A percentile compares a stretch with the other conserved stretches of the same genome.
These are phyloP conservation scores for Alitta virens DNA, from an alignment of 2,888 invertebrate genomes.

Conservation along the genomic window DNA sequence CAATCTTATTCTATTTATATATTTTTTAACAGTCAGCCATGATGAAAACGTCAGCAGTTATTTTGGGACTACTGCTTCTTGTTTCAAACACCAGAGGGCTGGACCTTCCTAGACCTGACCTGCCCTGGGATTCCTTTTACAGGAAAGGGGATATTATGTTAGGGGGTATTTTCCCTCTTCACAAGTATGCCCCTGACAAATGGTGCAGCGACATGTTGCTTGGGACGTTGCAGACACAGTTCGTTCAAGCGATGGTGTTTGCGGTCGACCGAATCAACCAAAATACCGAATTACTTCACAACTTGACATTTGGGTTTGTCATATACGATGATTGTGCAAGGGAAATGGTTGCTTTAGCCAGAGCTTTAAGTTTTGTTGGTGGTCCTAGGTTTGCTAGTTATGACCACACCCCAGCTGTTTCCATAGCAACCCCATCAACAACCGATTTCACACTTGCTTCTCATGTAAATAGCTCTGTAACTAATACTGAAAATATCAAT, in stretches of 20 bases:
- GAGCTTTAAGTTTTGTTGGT: constrained; percentile 8
- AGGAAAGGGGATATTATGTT: constrained; percentile 28
- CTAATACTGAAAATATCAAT: too few species aligned
- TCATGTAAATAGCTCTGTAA: too few species aligned
- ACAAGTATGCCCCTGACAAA: constrained; percentile 10
- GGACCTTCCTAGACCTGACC: neutral
- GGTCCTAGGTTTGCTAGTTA: neutral
- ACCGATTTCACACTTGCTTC: too few species aligned
- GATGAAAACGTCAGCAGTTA: too few species aligned
- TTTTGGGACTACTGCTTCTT: too few species aligned
- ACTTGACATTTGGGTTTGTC: constrained; percentile 30
- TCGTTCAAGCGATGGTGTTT: constrained; percentile 30
- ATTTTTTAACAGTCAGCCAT: too few species aligned
- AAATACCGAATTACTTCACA: constrained; percentile 22
- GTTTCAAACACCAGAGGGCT: too few species aligned
- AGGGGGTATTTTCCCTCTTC: constrained; percentile 29
- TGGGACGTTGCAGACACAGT: constrained; percentile 27
- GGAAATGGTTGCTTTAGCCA: constrained; percentile 28
- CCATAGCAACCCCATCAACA: too few species aligned
- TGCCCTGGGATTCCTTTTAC: constrained; percentile 8
- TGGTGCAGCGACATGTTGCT: constrained; percentile 21
- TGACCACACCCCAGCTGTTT: neutral
- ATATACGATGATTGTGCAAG: constrained; percentile 34
- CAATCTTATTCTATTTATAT: too few species aligned
- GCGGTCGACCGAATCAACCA: constrained; percentile 31